phyloP scores from a whole-genome alignment of 1,140 invertebrate genomes.

The Danaus melanippus region DNA sequence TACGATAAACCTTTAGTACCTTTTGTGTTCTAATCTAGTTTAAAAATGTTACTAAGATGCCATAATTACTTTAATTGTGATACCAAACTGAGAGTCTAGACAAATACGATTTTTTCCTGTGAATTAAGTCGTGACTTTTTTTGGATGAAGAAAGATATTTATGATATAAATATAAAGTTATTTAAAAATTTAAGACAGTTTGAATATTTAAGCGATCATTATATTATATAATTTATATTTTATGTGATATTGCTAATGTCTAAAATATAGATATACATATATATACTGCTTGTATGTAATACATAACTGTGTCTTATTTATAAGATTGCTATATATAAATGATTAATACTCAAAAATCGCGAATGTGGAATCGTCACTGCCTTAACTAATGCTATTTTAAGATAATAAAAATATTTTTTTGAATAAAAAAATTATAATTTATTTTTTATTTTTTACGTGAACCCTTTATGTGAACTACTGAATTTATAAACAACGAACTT shows the following conservation, averaged over 20 bases:
- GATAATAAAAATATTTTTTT: conserved; percentile 55
- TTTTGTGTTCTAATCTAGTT: conserved; percentile 52
- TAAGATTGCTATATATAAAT: conserved; percentile 11
- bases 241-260: too few species aligned
- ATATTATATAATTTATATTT: too few species aligned
- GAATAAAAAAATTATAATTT: conserved; percentile 36
- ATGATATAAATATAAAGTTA: too few species aligned
- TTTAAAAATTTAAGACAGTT: background rate
- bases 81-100: conserved; percentile 52
- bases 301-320: too few species aligned
- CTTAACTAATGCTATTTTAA: conserved; percentile 55
- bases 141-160: conserved; percentile 4
- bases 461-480: too few species aligned
- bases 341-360: conserved; percentile 53
- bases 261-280: too few species aligned
- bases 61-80: conserved; percentile 63
- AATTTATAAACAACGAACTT: too few species aligned
- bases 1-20: conserved; percentile 57
- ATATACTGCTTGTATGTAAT: too few species aligned
- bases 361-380: conserved; percentile 51
- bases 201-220: background rate
- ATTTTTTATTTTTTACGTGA: conserved; percentile 20
- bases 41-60: conserved; percentile 42
- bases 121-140: too few species aligned
- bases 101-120: background rate